phyloP scores from a whole-genome alignment of 2,113 vertebrate genomes.

The Solea senegalensis region DNA sequence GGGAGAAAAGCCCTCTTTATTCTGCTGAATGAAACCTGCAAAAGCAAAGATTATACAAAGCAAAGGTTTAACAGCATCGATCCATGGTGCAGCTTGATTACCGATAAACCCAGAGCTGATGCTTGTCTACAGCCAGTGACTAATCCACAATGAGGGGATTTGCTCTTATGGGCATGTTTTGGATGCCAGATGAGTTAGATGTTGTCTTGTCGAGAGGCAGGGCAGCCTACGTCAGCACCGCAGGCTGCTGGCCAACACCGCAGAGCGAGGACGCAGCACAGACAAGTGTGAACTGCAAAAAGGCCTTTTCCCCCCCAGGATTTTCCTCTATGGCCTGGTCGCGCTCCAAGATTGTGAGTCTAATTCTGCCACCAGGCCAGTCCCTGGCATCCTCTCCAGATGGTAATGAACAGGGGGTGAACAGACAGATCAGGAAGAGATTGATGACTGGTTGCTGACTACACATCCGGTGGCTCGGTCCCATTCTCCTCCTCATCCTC shows the following conservation, averaged over 20 bases:
- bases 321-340: constrained; percentile 73
- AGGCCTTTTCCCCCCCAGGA: constrained; percentile 69
- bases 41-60: neutral
- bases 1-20: neutral
- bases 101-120: neutral
- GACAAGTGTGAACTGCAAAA: constrained; percentile 64
- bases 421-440: constrained; percentile 71
- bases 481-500: constrained; percentile 55
- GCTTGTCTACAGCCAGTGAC: constrained; percentile 19
- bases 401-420: constrained; percentile 71
- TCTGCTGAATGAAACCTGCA: constrained; percentile 12
- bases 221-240: constrained; percentile 63
- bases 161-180: constrained; percentile 44
- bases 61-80: constrained; percentile 27
- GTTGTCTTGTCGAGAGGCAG: constrained; percentile 67
- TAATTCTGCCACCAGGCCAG: constrained; percentile 71
- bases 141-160: constrained; percentile 46
- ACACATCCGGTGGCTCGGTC: constrained; percentile 71
- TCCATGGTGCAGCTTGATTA: constrained; percentile 7
- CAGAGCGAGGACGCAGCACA: constrained; percentile 60
- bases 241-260: constrained; percentile 60
- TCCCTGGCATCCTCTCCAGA: constrained; percentile 81
- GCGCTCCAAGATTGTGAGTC: constrained; percentile 51
- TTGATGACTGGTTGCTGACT: constrained; percentile 74
- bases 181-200: constrained; percentile 62